phyloP scores from a whole-genome alignment of 2,888 invertebrate species.

The Aspidiotus rigidus region DNA sequence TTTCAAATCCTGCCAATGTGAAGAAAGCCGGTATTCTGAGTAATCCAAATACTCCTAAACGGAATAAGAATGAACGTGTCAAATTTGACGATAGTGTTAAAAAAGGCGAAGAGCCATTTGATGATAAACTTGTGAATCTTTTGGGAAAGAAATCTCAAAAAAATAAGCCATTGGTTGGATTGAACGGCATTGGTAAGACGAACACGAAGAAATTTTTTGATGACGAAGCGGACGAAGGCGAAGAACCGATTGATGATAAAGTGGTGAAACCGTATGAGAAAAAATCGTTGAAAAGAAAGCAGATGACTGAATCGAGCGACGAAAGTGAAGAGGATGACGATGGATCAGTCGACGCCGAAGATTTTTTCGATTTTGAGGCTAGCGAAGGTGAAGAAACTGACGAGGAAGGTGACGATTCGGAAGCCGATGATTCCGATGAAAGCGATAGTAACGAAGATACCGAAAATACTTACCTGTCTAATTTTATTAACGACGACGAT shows the following conservation, averaged over 20 bases:
- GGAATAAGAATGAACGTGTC: not conserved
- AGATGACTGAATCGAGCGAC: not conserved
- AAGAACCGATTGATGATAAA: constrained; percentile 18
- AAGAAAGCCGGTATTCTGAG: not conserved
- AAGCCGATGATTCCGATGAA: constrained; percentile 1
- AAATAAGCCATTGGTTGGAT: not conserved
- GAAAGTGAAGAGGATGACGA: not conserved
- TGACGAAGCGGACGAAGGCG: constrained; percentile 21
- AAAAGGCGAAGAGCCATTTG: constrained; percentile 23
- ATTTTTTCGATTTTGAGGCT: constrained; percentile 3
- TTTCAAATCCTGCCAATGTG: not conserved
- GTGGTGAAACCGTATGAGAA: constrained; percentile 15
- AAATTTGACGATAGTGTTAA: constrained; percentile 6
- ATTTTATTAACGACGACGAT: not conserved
- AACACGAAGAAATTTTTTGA: constrained; percentile 18
- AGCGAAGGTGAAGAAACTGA: constrained; percentile 14
- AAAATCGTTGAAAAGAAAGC: constrained; percentile 11
- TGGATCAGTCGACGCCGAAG: not conserved
- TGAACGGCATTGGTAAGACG: constrained; percentile 6
- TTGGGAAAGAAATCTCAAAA: constrained; percentile 14
- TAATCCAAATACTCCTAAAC: constrained; percentile 8
- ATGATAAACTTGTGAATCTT: constrained; percentile 10
- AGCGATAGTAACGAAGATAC: constrained; percentile 12
- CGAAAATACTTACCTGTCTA: not conserved
- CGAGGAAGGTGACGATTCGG: not conserved